Evolutionary conservation across 1,140 invertebrate species (phyloP).

Genomic region (Orchesella cincta): DNA sequence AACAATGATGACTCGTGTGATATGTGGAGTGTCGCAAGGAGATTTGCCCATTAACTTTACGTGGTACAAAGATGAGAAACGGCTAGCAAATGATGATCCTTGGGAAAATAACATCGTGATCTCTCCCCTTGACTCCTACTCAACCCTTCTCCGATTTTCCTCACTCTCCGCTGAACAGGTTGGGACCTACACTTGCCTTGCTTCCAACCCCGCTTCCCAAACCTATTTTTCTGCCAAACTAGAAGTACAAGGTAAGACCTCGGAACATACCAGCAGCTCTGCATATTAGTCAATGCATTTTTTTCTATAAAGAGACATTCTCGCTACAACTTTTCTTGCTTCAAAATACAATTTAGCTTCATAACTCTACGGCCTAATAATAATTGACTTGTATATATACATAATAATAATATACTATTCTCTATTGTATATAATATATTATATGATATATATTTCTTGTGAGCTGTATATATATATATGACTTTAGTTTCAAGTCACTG

Average conservation of each 20-base stretch:
- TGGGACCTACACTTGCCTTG: conserved; percentile 79
- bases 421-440: background rate
- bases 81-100: conserved; percentile 55
- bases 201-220: conserved; percentile 74
- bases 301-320: too few species aligned
- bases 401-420: too few species aligned
- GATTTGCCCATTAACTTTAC: conserved; percentile 73
- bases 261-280: too few species aligned
- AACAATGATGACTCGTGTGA: conserved; percentile 79
- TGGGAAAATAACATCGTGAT: conserved; percentile 63
- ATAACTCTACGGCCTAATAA: too few species aligned
- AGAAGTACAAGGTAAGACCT: conserved; percentile 75
- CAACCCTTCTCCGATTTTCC: conserved; percentile 75
- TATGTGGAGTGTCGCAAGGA: conserved; percentile 80
- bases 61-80: conserved; percentile 76
- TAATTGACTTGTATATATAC: too few species aligned
- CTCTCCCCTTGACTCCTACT: conserved; percentile 72
- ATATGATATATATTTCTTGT: background rate
- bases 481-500: background rate
- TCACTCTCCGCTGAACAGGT: conserved; percentile 72
- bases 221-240: conserved; percentile 73
- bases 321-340: too few species aligned
- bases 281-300: too few species aligned
- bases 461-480: background rate
- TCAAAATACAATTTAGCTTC: too few species aligned